These are phyloP conservation scores for Meliscaeva auricollis DNA, from an alignment of 2,888 invertebrate genomes.

Conservation along the genomic window DNA sequence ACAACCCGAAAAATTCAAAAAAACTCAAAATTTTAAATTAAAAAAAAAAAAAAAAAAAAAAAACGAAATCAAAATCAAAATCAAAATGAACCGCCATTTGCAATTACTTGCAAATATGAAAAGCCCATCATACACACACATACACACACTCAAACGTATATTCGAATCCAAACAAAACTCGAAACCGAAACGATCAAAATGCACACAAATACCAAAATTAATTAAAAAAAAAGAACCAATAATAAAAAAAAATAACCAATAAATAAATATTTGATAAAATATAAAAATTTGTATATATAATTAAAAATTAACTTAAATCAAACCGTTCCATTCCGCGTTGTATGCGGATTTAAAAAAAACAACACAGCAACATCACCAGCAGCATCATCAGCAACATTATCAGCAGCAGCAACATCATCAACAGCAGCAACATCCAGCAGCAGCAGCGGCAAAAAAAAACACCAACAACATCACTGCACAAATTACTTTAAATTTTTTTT, in stretches of 20 bases:
- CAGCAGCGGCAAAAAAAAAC: too few relatives aligned
- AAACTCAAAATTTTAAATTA: neutral
- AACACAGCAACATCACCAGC: neutral
- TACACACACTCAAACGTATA: neutral
- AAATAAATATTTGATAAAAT: too few relatives aligned
- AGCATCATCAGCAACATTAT: neutral
- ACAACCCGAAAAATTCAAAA: neutral
- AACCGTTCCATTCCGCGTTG: neutral
- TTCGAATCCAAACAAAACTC: neutral
- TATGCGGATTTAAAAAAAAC: neutral
- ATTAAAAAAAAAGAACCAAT: too few relatives aligned
- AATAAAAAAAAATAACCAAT: too few relatives aligned
- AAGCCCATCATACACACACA: neutral
- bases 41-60: neutral
- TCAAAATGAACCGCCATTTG: too few relatives aligned
- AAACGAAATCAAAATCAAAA: too few relatives aligned
- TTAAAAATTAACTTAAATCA: too few relatives aligned
- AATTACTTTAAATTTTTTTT: too few relatives aligned
- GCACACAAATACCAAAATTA: neutral
- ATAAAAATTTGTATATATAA: too few relatives aligned
- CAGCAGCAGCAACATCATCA: neutral
- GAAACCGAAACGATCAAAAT: neutral
- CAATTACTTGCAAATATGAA: too few relatives aligned
- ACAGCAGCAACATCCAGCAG: too few relatives aligned
- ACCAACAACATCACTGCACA: too few relatives aligned